A percentile compares a stretch with the other conserved stretches of the same genome.
These are phyloP conservation scores for Regulus satrapa DNA, from an alignment of 2,113 vertebrate genomes.

Conservation along the genomic window DNA sequence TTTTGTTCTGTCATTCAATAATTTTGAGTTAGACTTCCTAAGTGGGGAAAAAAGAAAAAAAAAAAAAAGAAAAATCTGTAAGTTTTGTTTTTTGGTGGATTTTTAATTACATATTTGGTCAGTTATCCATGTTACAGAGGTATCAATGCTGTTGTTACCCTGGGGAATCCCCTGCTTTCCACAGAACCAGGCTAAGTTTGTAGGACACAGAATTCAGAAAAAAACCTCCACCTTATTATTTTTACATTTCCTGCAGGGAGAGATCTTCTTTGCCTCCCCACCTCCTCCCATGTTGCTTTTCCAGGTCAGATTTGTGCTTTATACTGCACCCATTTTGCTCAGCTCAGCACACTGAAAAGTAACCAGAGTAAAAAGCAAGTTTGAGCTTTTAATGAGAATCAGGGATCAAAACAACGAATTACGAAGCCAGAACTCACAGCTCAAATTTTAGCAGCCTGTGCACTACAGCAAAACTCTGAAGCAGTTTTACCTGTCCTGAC, in stretches of 20 bases:
- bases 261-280: not conserved
- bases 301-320: not conserved
- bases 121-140: not conserved
- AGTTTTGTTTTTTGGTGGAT: not conserved
- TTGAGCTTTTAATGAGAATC: not conserved
- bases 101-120: not conserved
- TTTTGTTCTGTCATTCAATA: not conserved
- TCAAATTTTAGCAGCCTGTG: not conserved
- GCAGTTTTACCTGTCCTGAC: not conserved
- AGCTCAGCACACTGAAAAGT: not conserved
- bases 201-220: not conserved
- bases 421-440: not conserved
- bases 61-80: not conserved
- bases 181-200: not conserved
- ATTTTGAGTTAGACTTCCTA: not conserved
- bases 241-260: not conserved
- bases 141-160: not conserved
- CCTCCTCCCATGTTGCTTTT: not conserved
- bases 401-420: not conserved
- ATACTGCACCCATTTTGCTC: conserved; percentile 7
- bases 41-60: not conserved
- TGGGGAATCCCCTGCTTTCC: not conserved
- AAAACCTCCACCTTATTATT: not conserved
- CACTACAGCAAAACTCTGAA: not conserved
- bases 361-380: not conserved